Evolutionary conservation across 2,888 invertebrate species (phyloP).

Genomic region (Idaea biselata): DNA sequence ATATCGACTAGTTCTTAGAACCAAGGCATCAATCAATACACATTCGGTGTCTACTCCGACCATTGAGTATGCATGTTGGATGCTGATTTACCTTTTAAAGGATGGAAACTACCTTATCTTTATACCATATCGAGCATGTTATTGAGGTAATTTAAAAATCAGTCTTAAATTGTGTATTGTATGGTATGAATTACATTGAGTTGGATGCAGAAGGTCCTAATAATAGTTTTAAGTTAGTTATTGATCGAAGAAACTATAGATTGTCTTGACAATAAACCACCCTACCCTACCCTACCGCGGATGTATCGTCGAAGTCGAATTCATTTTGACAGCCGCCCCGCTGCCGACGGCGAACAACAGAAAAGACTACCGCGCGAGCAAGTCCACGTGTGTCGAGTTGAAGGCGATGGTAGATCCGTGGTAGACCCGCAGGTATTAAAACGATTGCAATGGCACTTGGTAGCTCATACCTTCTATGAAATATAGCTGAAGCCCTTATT

Average conservation of each 20-base stretch:
- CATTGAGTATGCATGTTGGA: slow-evolving; percentile 43
- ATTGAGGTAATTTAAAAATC: neutral
- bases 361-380: no score
- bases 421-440: no score
- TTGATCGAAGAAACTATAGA: neutral
- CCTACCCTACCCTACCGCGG: no score
- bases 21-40: slow-evolving; percentile 25
- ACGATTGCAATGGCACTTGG: no score
- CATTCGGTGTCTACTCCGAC: slow-evolving; percentile 14
- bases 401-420: no score
- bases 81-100: slow-evolving; percentile 60
- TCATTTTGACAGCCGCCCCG: no score
- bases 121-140: slow-evolving; percentile 24
- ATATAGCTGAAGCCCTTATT: no score
- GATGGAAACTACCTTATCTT: slow-evolving; percentile 42
- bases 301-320: no score
- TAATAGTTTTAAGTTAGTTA: neutral
- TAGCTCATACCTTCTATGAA: no score
- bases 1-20: slow-evolving; percentile 23
- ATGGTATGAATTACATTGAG: neutral
- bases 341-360: no score
- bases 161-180: neutral
- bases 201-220: neutral
- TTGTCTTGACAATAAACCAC: no score
- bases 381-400: no score